A percentile compares a stretch with the other conserved stretches of the same genome.
Conservation (phyloP, 2,888 invertebrate genomes). For the Hetaerina titia region DNA sequence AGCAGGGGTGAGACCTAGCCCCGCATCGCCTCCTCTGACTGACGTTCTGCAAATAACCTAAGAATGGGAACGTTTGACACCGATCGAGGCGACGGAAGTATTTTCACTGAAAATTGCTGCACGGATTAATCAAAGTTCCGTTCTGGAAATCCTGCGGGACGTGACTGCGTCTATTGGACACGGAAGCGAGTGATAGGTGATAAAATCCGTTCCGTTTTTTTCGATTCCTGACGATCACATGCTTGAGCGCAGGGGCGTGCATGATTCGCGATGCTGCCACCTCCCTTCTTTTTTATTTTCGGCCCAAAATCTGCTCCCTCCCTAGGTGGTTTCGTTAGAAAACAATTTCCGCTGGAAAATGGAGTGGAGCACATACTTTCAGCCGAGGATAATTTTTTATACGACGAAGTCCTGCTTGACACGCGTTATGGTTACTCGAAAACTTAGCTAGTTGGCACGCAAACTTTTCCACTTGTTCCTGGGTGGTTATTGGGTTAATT, state of each 20-base stretch:
- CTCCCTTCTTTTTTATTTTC: too few relatives aligned
- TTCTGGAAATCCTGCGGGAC: neutral
- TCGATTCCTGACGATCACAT: too few relatives aligned
- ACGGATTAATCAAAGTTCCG: neutral
- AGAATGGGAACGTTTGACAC: neutral
- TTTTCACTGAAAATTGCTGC: neutral
- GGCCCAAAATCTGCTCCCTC: neutral
- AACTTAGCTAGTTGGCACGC: neutral
- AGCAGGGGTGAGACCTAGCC: neutral
- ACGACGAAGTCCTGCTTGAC: neutral
- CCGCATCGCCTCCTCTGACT: neutral
- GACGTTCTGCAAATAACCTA: neutral
- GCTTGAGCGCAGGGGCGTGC: too few relatives aligned
- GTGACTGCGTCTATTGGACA: neutral
- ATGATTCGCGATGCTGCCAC: too few relatives aligned
- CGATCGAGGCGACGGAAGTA: neutral
- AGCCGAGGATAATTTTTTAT: neutral
- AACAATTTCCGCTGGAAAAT: conserved; percentile 10
- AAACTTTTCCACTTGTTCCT: neutral
- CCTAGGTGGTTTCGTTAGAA: neutral
- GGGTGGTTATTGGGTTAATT: too few relatives aligned
- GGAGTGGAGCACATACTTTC: neutral
- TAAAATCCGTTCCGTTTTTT: neutral
- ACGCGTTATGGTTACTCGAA: neutral
- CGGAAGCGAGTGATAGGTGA: neutral